Conservation (phyloP, 30 jellyfish, hydroid and myxozoan species). For the Catostylus mosaicus region DNA sequence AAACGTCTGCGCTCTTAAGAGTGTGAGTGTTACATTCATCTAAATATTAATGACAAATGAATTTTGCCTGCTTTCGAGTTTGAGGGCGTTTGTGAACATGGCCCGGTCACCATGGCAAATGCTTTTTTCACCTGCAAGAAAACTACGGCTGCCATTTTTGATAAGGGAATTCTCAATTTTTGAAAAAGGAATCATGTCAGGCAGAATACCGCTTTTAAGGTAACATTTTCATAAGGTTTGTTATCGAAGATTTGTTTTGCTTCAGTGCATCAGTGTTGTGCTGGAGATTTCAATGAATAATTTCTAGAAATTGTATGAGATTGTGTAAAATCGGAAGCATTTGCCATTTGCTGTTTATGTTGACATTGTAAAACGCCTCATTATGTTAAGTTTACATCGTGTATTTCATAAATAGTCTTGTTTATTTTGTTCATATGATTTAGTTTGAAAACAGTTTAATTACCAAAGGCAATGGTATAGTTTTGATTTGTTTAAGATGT, state of each 20-base stretch:
- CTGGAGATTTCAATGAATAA: not conserved
- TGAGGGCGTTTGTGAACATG: not conserved
- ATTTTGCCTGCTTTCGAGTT: not conserved
- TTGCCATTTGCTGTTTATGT: no score
- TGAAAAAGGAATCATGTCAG: not conserved
- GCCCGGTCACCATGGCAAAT: no score
- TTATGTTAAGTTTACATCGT: no score
- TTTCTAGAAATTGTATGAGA: not conserved
- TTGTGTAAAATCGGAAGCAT: no score
- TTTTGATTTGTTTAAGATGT: no score
- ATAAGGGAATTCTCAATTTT: not conserved
- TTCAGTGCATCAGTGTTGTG: not conserved
- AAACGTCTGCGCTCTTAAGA: not conserved
- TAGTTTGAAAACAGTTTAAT: no score
- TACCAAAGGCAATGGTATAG: no score
- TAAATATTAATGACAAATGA: not conserved
- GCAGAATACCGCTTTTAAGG: not conserved
- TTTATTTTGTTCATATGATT: no score
- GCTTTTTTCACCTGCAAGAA: not conserved
- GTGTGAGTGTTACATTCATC: not conserved
- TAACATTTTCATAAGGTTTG: not conserved
- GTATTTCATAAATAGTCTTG: no score
- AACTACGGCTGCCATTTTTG: not conserved
- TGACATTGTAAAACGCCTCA: no score
- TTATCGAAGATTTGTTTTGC: not conserved